A percentile compares a stretch with the other conserved stretches of the same genome.
phyloP scores from a whole-genome alignment of 1,140 invertebrate genomes.

The Orussus abietinus region DNA sequence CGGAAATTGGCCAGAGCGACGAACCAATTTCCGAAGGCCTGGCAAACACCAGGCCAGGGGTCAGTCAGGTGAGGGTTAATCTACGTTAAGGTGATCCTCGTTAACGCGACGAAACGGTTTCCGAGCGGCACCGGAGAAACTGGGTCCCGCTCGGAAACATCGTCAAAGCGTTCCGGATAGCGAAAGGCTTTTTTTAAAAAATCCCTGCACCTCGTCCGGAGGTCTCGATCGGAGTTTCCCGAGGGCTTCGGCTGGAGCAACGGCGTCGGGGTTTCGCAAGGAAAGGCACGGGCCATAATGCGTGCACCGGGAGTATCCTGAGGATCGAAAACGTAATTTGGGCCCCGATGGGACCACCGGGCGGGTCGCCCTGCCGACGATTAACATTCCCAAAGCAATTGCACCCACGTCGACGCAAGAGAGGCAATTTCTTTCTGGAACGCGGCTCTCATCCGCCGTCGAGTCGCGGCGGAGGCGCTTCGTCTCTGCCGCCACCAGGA shows the following conservation, averaged over 20 bases:
- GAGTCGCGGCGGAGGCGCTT: neutral
- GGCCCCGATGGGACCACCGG: constrained; percentile 32
- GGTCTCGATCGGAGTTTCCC: too few relatives aligned
- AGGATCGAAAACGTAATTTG: constrained; percentile 31
- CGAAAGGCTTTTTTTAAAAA: too few relatives aligned
- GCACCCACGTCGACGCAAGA: constrained; percentile 32
- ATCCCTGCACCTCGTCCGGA: too few relatives aligned
- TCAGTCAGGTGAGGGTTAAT: constrained; percentile 47
- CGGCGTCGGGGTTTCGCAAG: too few relatives aligned
- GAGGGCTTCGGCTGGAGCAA: too few relatives aligned
- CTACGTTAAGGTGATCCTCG: constrained; percentile 49
- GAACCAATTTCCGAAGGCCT: constrained; percentile 47
- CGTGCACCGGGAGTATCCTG: too few relatives aligned
- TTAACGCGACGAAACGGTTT: constrained; percentile 45
- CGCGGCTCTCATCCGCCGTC: constrained; percentile 5
- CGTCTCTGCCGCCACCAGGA: constrained; percentile 13
- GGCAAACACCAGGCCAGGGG: constrained; percentile 43
- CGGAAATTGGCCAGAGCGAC: constrained; percentile 50
- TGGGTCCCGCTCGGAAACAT: too few relatives aligned
- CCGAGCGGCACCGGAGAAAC: neutral
- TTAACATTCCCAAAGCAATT: constrained; percentile 46
- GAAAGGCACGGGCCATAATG: too few relatives aligned
- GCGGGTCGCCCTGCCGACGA: constrained; percentile 27
- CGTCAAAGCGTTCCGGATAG: too few relatives aligned
- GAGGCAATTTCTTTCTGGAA: constrained; percentile 35